Conservation (phyloP, 2,797 vertebrate species). For the Cynodonichthys magdalenae region DNA sequence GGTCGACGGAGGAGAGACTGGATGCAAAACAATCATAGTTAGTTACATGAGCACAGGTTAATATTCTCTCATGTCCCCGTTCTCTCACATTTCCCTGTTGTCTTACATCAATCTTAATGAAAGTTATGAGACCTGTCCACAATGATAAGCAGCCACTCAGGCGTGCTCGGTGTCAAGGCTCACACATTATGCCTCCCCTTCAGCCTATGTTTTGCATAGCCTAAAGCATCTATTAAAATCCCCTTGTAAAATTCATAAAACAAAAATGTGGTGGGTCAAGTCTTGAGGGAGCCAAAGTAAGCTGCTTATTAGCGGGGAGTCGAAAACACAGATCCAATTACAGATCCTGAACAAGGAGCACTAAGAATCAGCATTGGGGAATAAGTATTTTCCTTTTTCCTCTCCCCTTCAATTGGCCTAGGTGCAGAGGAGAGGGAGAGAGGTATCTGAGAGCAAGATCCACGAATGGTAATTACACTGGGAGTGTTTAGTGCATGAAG, state of each 20-base stretch:
- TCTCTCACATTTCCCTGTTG: conserved; percentile 85
- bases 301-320: conserved; percentile 99
- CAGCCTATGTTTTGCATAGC: conserved; percentile 99
- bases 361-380: conserved; percentile 94
- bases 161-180: conserved; percentile 93
- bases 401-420: conserved; percentile 93
- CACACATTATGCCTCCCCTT: conserved; percentile 93
- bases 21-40: conserved; percentile 98
- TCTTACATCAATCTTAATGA: conserved; percentile 97
- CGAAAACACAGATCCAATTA: conserved; percentile 99
- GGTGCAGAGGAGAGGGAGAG: conserved; percentile 87
- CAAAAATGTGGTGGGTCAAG: conserved; percentile 99
- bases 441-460: conserved; percentile 87
- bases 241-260: conserved; percentile 99
- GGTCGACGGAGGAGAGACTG: conserved; percentile 90
- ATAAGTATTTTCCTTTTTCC: conserved; percentile 86
- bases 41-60: conserved; percentile 97
- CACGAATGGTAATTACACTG: conserved; percentile 98
- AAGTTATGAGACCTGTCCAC: conserved; percentile 97
- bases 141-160: conserved; percentile 98
- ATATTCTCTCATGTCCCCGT: conserved; percentile 95
- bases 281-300: conserved; percentile 99
- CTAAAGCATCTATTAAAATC: conserved; percentile 99
- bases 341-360: conserved; percentile 96
- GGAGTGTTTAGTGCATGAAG: conserved; percentile 97